Conservation (phyloP, 2,113 vertebrate genomes). For the Azemiops feae region DNA sequence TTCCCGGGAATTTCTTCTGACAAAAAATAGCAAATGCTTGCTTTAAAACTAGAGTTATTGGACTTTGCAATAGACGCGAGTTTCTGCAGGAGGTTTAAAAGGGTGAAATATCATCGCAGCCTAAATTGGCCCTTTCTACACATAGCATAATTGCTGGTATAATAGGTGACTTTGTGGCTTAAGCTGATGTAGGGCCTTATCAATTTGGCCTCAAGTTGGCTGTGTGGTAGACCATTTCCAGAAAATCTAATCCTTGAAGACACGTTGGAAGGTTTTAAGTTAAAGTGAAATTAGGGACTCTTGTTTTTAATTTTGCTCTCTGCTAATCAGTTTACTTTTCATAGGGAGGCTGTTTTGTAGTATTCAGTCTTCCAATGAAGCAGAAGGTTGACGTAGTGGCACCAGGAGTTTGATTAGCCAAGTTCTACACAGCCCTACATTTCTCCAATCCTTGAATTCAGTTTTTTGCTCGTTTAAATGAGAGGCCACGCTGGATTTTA, state of each 20-base stretch:
- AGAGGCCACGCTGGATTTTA: background rate
- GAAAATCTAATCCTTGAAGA: background rate
- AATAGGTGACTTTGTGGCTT: constrained; percentile 9
- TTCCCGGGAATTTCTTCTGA: background rate
- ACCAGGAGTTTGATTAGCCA: background rate
- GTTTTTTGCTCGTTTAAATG: background rate
- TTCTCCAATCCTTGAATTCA: background rate
- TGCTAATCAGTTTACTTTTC: background rate
- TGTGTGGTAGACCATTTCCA: background rate
- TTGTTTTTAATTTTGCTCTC: background rate
- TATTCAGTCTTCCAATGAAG: background rate
- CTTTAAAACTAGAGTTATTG: background rate
- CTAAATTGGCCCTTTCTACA: constrained; percentile 17
- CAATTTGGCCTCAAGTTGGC: background rate
- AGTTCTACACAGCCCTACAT: background rate
- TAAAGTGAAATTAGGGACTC: background rate
- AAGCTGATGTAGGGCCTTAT: background rate
- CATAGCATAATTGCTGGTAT: constrained; percentile 6
- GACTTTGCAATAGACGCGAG: constrained; percentile 39
- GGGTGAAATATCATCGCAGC: constrained; percentile 4
- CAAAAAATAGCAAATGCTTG: background rate
- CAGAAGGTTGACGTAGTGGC: background rate
- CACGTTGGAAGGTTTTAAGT: background rate
- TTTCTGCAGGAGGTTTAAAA: constrained; percentile 38
- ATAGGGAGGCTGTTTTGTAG: background rate